Evolutionary conservation across 2,888 invertebrate species (phyloP).

Genomic region (Ophion ventricosus): DNA sequence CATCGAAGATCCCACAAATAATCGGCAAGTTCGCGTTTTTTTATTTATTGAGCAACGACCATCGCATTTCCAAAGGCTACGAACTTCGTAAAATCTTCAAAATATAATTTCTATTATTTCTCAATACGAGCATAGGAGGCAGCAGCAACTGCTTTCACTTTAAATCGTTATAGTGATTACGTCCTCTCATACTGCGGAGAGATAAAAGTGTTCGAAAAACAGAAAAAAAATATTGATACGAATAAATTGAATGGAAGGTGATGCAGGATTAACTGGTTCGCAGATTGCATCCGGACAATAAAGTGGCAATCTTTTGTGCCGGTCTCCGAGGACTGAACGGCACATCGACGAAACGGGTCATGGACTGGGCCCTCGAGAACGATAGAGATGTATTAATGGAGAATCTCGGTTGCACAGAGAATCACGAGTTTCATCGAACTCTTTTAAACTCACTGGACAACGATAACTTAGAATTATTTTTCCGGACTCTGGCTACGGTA

Average conservation of each 20-base stretch:
- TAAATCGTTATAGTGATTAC: no score
- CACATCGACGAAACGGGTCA: constrained; percentile 28
- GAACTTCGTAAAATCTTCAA: background rate
- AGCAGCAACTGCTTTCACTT: no score
- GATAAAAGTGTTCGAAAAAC: background rate
- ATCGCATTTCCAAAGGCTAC: background rate
- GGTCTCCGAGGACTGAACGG: constrained; percentile 77
- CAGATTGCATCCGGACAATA: constrained; percentile 83
- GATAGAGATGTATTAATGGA: background rate
- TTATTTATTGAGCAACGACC: background rate
- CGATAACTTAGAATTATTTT: constrained; percentile 3
- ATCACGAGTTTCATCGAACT: constrained; percentile 80
- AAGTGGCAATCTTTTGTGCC: constrained; percentile 83
- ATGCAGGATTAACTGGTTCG: background rate
- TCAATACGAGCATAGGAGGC: no score
- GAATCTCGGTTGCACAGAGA: constrained; percentile 82
- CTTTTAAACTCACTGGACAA: constrained; percentile 4
- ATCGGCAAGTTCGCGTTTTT: constrained; percentile 53
- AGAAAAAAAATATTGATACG: background rate
- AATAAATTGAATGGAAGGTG: background rate
- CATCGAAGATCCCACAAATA: constrained; percentile 48
- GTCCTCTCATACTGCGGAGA: no score
- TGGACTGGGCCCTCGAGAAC: constrained; percentile 4
- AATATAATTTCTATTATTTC: background rate
- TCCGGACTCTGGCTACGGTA: background rate